These are phyloP conservation scores for Phortica okadai DNA, from an alignment of 2,888 invertebrate genomes.

Conservation along the genomic window DNA sequence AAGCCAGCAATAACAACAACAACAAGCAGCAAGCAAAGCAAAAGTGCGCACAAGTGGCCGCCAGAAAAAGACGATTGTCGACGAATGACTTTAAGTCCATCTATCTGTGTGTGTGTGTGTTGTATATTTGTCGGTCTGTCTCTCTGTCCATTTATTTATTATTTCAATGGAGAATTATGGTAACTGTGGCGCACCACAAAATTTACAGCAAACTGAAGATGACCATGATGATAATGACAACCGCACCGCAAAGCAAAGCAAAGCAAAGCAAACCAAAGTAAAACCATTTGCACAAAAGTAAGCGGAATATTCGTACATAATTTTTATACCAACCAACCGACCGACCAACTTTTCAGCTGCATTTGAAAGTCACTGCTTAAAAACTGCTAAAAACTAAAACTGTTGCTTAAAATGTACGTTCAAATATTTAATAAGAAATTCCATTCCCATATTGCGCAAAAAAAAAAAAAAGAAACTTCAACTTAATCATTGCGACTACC, in stretches of 20 bases:
- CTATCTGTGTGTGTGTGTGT: background rate
- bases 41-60: constrained; percentile 29
- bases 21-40: background rate
- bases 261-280: constrained; percentile 49
- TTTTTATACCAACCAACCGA: background rate
- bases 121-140: background rate
- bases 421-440: constrained; percentile 66
- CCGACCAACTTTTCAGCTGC: background rate
- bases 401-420: background rate
- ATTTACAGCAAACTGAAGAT: constrained; percentile 49
- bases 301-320: constrained; percentile 23
- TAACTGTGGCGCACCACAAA: constrained; percentile 36
- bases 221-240: constrained; percentile 62
- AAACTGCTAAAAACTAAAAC: background rate
- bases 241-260: constrained; percentile 57
- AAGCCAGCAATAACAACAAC: constrained; percentile 31
- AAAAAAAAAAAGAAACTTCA: constrained; percentile 29
- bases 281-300: constrained; percentile 36
- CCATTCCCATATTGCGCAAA: constrained; percentile 40
- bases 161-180: constrained; percentile 57
- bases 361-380: constrained; percentile 11
- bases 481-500: constrained; percentile 29
- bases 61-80: background rate
- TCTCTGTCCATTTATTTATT: constrained; percentile 55
- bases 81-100: background rate